Evolutionary conservation across 2,888 invertebrate species (phyloP).

Genomic region (Mythimna lalbum): DNA sequence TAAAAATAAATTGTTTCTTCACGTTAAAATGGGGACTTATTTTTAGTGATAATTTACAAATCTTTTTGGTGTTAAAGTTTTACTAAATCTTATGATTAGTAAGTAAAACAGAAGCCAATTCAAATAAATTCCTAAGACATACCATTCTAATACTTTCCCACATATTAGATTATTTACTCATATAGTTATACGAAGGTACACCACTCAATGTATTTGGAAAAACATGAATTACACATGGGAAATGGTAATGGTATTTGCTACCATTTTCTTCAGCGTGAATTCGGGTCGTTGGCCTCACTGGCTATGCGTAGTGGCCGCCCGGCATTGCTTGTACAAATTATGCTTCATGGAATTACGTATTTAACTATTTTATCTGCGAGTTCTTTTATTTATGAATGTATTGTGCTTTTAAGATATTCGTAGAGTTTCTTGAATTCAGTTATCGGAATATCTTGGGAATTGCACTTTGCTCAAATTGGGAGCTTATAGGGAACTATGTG

Average conservation of each 20-base stretch:
- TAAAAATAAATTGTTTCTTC: too few species aligned
- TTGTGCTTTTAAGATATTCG: conserved; percentile 4
- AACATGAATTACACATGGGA: conserved; percentile 79
- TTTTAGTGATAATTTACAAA: too few species aligned
- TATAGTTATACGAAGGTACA: conserved; percentile 44
- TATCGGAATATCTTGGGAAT: neutral
- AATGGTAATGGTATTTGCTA: conserved; percentile 78
- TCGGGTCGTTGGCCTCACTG: conserved; percentile 67
- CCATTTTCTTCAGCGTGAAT: conserved; percentile 73
- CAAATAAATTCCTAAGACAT: conserved; percentile 12
- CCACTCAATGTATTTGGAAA: conserved; percentile 71
- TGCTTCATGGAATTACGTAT: conserved; percentile 41
- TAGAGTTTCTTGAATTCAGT: neutral
- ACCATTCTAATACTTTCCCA: conserved; percentile 30
- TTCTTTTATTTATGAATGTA: conserved; percentile 7
- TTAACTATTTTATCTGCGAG: conserved; percentile 22
- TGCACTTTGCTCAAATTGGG: neutral
- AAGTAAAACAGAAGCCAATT: neutral
- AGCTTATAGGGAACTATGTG: neutral
- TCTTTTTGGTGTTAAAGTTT: too few species aligned
- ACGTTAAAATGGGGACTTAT: too few species aligned
- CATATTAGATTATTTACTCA: conserved; percentile 41
- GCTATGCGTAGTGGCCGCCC: conserved; percentile 17
- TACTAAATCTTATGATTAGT: too few species aligned
- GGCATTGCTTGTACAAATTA: conserved; percentile 37